A percentile compares a stretch with the other conserved stretches of the same genome.
These are phyloP conservation scores for Pyrgilauda ruficollis DNA, from an alignment of 2,113 vertebrate genomes.

Conservation along the genomic window DNA sequence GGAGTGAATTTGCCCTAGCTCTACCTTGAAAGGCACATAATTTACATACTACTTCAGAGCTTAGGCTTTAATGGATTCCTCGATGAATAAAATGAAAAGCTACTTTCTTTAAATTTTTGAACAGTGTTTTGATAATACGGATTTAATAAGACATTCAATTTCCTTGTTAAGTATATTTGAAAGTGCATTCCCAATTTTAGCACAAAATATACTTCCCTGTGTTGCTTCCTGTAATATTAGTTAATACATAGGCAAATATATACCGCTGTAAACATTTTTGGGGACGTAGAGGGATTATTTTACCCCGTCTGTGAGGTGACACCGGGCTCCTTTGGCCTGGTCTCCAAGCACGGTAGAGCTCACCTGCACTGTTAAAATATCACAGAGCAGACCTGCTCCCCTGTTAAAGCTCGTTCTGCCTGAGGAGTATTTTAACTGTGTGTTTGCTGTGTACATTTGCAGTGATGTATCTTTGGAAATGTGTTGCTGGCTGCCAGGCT, in stretches of 20 bases:
- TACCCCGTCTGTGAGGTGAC: neutral
- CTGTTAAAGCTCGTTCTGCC: neutral
- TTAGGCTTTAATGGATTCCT: slow-evolving; percentile 94
- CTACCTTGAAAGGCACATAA: slow-evolving; percentile 98
- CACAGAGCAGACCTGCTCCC: neutral
- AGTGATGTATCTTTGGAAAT: neutral
- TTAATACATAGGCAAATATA: slow-evolving; percentile 6
- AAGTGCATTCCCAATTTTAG: slow-evolving; percentile 71
- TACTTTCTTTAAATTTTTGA: slow-evolving; percentile 92
- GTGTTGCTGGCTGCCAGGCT: slow-evolving; percentile 19
- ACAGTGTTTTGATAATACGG: slow-evolving; percentile 85
- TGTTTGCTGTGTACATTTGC: neutral
- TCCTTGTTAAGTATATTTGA: slow-evolving; percentile 82
- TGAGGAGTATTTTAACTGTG: neutral
- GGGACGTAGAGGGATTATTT: neutral
- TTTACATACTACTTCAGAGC: slow-evolving; percentile 96
- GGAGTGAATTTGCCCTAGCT: slow-evolving; percentile 95
- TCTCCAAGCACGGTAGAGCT: neutral
- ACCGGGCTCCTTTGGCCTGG: neutral
- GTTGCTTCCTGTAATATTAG: slow-evolving; percentile 5
- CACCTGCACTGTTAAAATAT: slow-evolving; percentile 3
- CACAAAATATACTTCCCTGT: slow-evolving; percentile 65
- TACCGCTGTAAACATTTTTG: slow-evolving; percentile 27
- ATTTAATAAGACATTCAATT: slow-evolving; percentile 85
- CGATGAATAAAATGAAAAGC: slow-evolving; percentile 97